Evolutionary conservation across 2,888 invertebrate species (phyloP), one percentile per base, ranked within the genome.

Genomic region (Dromius quadrimaculatus): DNA sequence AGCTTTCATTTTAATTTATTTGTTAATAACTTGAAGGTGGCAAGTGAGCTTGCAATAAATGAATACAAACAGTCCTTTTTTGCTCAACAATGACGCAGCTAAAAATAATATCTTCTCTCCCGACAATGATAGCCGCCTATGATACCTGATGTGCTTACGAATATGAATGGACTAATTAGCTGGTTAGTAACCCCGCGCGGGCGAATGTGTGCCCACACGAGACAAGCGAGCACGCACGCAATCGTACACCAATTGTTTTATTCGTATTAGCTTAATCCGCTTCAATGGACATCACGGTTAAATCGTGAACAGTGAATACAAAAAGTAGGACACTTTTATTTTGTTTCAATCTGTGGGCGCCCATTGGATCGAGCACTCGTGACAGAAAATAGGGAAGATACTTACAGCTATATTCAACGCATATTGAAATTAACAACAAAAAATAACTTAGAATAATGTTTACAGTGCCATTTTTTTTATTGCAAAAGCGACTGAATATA

Each of bases 131-230:
- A 11, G 34, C 17, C 36, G 59, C 20, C 34, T 2, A 20, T 22
- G 20, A 57, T 45, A 68, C 68, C 68, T 68, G 68, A 59, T 59
- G 43, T 59, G 68, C 57, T 59, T 68, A 59, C 59, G 59, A 59
- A 68, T 68, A 57, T 59, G 68, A 59, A 68, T 68, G 68, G 59
- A 59, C 68, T 68, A 68, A 68, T 68, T 68, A 68, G 43, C 59
- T 68, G 68, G 68, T 68, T 68, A 68, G 59, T 68, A 59, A 68
- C 68, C 68, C 59, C 59, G 64, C 20, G 32, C 47, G 47, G 36
- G 20, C 59, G 59, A 34, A 34, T 59, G 57, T 57, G 38, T 38
- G 57, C 34, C 57, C 32, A 57, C 57, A 57, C 45, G 15, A 41
- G 15, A 63, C 63, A 63, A 13, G 23, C 62, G 32, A 28, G 19